Conservation (phyloP, 2,797 vertebrate species). For the Sebastes paucispinis region DNA sequence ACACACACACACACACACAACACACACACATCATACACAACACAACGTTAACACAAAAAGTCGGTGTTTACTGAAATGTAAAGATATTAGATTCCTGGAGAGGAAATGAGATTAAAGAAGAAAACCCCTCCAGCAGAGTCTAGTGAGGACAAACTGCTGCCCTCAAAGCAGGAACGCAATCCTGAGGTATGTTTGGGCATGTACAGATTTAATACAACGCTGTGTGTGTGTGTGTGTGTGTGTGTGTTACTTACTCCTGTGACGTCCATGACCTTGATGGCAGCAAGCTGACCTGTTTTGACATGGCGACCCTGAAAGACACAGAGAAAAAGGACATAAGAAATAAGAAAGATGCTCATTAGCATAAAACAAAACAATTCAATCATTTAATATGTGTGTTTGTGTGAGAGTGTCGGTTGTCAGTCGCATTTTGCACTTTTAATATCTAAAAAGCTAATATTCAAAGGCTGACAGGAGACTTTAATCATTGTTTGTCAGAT, state of each 20-base stretch:
- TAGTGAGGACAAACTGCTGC: not conserved
- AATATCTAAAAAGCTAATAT: not conserved
- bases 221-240: not conserved
- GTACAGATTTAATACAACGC: too few relatives aligned
- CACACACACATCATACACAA: not conserved
- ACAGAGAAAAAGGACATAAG: not conserved
- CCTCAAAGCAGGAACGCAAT: too few relatives aligned
- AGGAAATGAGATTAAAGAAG: not conserved
- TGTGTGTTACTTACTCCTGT: conserved; percentile 87
- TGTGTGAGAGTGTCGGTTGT: too few relatives aligned
- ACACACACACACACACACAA: conserved; percentile 2
- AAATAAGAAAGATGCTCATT: not conserved
- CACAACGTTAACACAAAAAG: not conserved
- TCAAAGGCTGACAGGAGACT: not conserved
- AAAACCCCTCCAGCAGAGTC: not conserved
- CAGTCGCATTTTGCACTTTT: not conserved
- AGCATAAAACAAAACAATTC: not conserved
- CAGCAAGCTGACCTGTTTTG: conserved; percentile 97
- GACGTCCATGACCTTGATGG: conserved; percentile 99
- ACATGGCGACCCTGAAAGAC: conserved; percentile 93
- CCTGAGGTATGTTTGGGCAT: not conserved
- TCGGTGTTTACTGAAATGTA: not conserved
- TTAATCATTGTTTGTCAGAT: not conserved
- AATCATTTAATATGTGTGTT: not conserved
- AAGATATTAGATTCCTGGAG: not conserved